Evolutionary conservation across 2,888 invertebrate genomes (phyloP).

Genomic region (Apodemia zela): DNA sequence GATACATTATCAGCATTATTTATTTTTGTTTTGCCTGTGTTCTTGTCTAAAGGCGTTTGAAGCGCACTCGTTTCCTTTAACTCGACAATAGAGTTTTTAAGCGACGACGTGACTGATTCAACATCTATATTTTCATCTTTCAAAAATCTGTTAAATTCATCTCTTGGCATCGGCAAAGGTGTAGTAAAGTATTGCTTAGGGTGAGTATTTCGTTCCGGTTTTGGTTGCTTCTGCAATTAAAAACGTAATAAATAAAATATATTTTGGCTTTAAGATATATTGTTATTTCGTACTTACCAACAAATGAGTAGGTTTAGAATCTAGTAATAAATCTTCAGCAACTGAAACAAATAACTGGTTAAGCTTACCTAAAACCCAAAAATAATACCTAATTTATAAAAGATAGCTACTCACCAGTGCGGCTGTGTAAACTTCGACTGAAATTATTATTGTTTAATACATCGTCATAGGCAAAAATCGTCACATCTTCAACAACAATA

Average conservation of each 20-base stretch:
- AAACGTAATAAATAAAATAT: neutral
- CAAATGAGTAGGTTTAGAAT: no score
- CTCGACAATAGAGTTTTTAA: slow-evolving; percentile 26
- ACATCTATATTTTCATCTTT: slow-evolving; percentile 51
- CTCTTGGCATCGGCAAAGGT: slow-evolving; percentile 52
- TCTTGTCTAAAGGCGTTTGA: neutral
- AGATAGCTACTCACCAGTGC: no score
- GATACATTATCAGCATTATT: neutral
- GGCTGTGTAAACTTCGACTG: no score
- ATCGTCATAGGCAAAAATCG: no score
- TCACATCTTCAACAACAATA: no score
- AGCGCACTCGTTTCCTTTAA: slow-evolving; percentile 19
- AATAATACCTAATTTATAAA: no score
- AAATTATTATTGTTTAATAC: no score
- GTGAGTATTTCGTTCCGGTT: neutral
- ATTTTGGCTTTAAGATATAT: neutral
- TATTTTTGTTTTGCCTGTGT: neutral
- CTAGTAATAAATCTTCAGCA: no score
- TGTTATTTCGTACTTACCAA: neutral
- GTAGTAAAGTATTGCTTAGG: slow-evolving; percentile 48
- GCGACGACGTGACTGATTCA: slow-evolving; percentile 46
- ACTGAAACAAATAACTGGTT: no score
- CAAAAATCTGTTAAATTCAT: slow-evolving; percentile 53
- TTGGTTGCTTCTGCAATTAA: neutral
- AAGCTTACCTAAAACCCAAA: no score